Conservation (phyloP, 2,888 invertebrate genomes). For the Callinectes sapidus region DNA sequence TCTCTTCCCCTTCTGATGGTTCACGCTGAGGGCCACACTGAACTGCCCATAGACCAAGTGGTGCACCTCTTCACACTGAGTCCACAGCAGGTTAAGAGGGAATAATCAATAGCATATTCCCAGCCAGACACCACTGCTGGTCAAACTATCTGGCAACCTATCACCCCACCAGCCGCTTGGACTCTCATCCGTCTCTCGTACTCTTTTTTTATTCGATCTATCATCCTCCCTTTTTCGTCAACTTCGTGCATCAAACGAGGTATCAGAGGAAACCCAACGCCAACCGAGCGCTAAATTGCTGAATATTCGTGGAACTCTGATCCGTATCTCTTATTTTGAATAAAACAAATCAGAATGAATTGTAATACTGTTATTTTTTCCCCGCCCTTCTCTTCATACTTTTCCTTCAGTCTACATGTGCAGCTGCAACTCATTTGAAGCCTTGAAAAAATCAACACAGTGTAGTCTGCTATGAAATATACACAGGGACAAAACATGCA, state of each 20-base stretch:
- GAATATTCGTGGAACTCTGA: background rate
- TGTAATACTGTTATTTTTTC: background rate
- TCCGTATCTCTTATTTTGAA: background rate
- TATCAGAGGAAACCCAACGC: background rate
- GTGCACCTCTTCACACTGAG: constrained; percentile 10
- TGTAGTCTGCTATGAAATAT: background rate
- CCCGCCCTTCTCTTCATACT: background rate
- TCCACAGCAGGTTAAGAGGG: constrained; percentile 21
- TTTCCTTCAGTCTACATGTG: background rate
- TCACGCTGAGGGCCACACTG: background rate
- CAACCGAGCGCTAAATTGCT: background rate
- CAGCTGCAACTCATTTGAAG: background rate
- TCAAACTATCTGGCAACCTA: constrained; percentile 17
- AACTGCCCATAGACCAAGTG: background rate
- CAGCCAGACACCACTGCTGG: constrained; percentile 14
- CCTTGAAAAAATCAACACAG: background rate
- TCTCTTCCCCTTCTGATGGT: background rate
- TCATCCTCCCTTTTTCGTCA: background rate
- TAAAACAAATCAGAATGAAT: background rate
- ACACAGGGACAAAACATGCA: background rate
- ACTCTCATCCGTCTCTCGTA: background rate
- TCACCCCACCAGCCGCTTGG: background rate
- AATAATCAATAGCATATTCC: constrained; percentile 25
- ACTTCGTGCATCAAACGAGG: background rate
- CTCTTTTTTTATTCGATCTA: background rate